Conservation (phyloP, 1,140 invertebrate species). For the Diabrotica undecimpunctata region DNA sequence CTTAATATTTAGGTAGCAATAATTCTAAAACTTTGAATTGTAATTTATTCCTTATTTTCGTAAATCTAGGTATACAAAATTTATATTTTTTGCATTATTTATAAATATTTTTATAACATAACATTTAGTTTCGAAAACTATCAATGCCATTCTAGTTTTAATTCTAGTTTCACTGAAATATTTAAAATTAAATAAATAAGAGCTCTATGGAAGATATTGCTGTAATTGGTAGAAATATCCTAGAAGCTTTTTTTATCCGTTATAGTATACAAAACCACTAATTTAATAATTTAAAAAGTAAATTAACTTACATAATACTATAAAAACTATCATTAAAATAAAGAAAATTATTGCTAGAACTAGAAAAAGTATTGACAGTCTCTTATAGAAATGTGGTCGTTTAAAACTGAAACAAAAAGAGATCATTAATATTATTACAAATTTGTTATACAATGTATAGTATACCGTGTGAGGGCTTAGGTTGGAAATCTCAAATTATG, state of each 20-base stretch:
- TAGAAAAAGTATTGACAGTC: constrained; percentile 30
- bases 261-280: no score
- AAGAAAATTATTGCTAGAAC: constrained; percentile 32
- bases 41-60: no score
- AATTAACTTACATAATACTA: constrained; percentile 35
- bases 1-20: no score
- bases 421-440: constrained; percentile 6
- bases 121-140: no score
- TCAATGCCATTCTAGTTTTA: not conserved
- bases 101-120: no score
- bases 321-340: constrained; percentile 32
- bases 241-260: not conserved
- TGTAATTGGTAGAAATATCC: not conserved
- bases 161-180: not conserved
- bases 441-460: no score
- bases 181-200: not conserved
- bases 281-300: no score
- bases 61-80: no score
- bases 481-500: no score
- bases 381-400: constrained; percentile 33
- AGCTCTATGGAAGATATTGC: not conserved
- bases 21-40: no score
- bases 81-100: no score
- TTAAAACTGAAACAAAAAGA: constrained; percentile 35
- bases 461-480: not conserved